Evolutionary conservation across 2,888 invertebrate genomes (phyloP), one percentile per base, ranked within the genome.

Genomic region (Tridacna crocea): DNA sequence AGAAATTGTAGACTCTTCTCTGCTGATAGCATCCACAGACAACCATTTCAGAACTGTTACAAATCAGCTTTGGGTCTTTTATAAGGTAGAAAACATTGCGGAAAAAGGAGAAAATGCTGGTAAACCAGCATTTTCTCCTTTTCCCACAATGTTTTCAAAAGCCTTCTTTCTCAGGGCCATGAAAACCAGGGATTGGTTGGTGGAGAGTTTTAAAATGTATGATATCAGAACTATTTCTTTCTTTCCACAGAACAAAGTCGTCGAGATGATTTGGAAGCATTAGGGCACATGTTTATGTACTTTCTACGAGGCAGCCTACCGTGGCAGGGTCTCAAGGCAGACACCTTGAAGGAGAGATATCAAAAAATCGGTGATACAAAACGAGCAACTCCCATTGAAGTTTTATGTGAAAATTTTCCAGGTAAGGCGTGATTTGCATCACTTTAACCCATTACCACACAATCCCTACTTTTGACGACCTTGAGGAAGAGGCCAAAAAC

Each of bases 211-310:
- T 19, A 11, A 19, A 55, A 55, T 55, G 55, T 11, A 55, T 19
- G 55, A 6, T 19, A 55, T 19, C 1, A 19, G 55, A 55, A 19
- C 1, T 3, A 1, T 55, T 55, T 6, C 55, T 6, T 55, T 15
- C 24, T 27, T 51, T 26, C 92, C 94, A 11, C 95, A 97, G 99
- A 99, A 96, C 99, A 99, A 96, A 99, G 99, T 94, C 96, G 99
- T 95, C 96, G 99, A 95, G 99, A 99, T 95, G 99, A 99, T 96
- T 96, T 99, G 95, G 99, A 99, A 96, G 99, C 99, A 88, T 96
- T 99, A 94, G 99, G 99, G 90, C 99, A 99, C 96, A 99, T 99
- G 99, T 99, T 99, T 96, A 99, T 99, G 99, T 99, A 99, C 96
- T 99, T 99, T 96, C 96, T 99, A 95, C 96, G 99, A 93, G 99